Base-by-base conservation (phyloP, 2,888 invertebrate species). In the Griposia aprilina region DNA sequence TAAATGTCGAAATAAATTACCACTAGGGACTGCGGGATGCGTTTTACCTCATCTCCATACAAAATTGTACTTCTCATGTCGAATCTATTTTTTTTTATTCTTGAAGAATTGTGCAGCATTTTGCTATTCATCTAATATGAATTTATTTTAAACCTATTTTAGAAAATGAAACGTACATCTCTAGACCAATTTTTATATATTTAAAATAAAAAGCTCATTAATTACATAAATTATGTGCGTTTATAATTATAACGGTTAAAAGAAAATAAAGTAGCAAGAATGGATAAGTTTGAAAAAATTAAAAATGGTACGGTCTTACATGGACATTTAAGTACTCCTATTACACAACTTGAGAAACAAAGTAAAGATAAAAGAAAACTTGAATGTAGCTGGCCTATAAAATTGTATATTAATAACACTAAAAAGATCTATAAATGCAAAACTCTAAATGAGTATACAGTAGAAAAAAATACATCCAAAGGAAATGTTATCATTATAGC, bases 351-450 rank as follows among this genome's bases (percentile, higher is more conserved):
- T 87, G 81, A 92, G 91, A 91, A 85, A 86, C 89, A 90, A 89
- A 90, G 83, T 88, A 90, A 85, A 89, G 41, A 84, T 87, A 90
- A 90, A 90, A 90, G 87, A 90, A 91, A 84, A 90, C 76, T 85
- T 84, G 87, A 86, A 90, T 87, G 87, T 86, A 91, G 90, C 90
- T 91, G 93, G 89, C 91, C 92, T 93, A 94, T 94, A 94, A 93
- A 93, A 93, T 94, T 94, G 94, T 96, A 95, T 94, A 95, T 90
- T 90, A 90, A 91, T 92, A 92, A 93, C 90, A 92, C 95, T 96
- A 96, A 95, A 95, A 96, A 96, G 94, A 96, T 96, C 95, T 96
- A 96, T 96, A 96, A 96, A 97, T 97, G 96, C 96, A 94, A 95
- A 94, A 94, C 94, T 94, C 95, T 95, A 95, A 94, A 96, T 93